Evolutionary conservation across 2,888 invertebrate genomes (phyloP), one percentile per base, ranked within the genome.

Genomic region (Sinohyriopsis cumingii): DNA sequence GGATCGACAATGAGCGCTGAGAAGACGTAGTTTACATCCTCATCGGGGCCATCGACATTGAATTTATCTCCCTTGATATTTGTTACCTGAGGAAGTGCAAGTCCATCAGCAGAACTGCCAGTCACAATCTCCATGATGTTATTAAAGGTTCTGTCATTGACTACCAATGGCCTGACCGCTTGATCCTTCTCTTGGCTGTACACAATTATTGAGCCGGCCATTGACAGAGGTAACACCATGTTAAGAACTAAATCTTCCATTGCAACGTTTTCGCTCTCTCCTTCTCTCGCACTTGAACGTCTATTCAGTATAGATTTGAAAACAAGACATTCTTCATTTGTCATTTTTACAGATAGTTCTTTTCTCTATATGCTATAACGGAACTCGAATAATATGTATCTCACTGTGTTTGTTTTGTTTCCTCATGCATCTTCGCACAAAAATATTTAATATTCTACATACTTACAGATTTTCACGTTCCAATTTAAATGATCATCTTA

Each of bases 101-200:
- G 63, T 3, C 68, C 68, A 24, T 68, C 68, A 20, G 63, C 55
- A n/a, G 63, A 57, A 22, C 68, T 68, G 0, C 68, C 68, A 18
- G 68, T 57, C 19, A 56, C 24, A 19, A 68, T n/a, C 15, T 63
- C 63, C 5, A 20, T 53, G 22, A 54, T 63, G 5, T 24, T 12
- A 1, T 63, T 3, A 5, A 54, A 53, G 7, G 18, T 4, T n/a
- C n/a, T 53, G 54, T 15, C 18, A 9, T 7, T 15, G 19, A 7
- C 15, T 3, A 18, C 20, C n/a, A 63, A 19, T 22, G 7, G 45
- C 53, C 63, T 33, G 33, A 19, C 25, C 22, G 20, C 53, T 45
- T 57, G 5, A 20, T 28, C n/a, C 19, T 9, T n/a, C 45, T 19
- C 19, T 24, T 57, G 9, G 6, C 63, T 25, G 3, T n/a, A 28